A percentile compares a stretch with the other conserved stretches of the same genome.
These are phyloP conservation scores for Drosophila merina DNA, from an alignment of 2,888 invertebrate genomes.

Conservation along the genomic window DNA sequence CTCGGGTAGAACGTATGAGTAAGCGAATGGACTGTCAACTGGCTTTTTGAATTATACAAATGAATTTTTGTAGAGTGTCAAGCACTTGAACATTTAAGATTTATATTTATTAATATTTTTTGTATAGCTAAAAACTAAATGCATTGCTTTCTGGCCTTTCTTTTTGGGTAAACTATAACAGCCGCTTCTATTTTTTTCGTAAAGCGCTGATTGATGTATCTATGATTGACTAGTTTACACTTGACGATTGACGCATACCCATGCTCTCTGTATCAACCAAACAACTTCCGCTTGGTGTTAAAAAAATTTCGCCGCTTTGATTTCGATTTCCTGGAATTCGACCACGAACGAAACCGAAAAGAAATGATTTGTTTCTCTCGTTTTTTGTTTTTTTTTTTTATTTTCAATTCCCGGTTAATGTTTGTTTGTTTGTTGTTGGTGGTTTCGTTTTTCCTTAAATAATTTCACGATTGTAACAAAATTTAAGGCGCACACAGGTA, in stretches of 20 bases:
- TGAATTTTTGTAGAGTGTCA: slow-evolving; percentile 19
- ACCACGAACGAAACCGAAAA: slow-evolving; percentile 31
- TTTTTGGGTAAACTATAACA: neutral
- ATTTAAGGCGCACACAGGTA: slow-evolving; percentile 54
- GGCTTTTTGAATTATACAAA: slow-evolving; percentile 10
- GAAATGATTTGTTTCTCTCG: slow-evolving; percentile 49
- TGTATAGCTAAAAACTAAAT: neutral
- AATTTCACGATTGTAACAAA: slow-evolving; percentile 69
- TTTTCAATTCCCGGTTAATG: slow-evolving; percentile 72
- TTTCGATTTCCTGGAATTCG: slow-evolving; percentile 69
- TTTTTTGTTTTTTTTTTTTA: slow-evolving; percentile 20
- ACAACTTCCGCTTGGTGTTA: slow-evolving; percentile 42
- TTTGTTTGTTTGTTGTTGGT: slow-evolving; percentile 66
- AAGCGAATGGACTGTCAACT: slow-evolving; percentile 33
- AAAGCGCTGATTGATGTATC: slow-evolving; percentile 54
- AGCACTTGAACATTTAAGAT: slow-evolving; percentile 4
- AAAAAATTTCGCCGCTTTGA: slow-evolving; percentile 64
- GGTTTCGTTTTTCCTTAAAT: slow-evolving; percentile 70
- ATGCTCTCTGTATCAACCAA: slow-evolving; percentile 24
- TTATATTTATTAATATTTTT: neutral
- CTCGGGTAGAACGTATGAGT: slow-evolving; percentile 12
- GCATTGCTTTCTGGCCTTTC: neutral
- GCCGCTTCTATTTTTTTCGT: neutral
- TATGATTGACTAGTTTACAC: slow-evolving; percentile 63
- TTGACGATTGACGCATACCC: slow-evolving; percentile 54